Conservation (phyloP, 2,888 invertebrate species). For the Sphecodes monilicornis region DNA sequence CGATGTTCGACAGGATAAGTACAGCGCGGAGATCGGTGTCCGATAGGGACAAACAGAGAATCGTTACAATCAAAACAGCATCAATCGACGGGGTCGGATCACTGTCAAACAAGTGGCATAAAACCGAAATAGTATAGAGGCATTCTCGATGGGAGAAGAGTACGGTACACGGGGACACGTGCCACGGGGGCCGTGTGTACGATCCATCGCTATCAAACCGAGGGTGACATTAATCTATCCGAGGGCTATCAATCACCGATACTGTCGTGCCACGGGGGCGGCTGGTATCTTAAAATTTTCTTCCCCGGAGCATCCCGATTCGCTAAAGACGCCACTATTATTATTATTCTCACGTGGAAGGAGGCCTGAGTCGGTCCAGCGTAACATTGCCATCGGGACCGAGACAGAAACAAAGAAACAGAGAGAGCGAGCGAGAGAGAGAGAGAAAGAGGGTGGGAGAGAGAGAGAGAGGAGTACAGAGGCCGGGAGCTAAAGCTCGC, state of each 20-base stretch:
- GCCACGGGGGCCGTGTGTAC: neutral
- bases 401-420: neutral
- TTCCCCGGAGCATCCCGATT: neutral
- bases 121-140: neutral
- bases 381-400: neutral
- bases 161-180: neutral
- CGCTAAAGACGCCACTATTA: neutral
- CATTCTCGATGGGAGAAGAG: neutral
- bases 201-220: neutral
- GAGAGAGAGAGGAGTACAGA: neutral
- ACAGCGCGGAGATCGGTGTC: neutral
- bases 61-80: neutral
- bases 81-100: neutral
- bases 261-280: neutral
- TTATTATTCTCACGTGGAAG: conserved; percentile 9
- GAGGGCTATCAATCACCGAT: neutral
- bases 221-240: neutral
- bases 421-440: neutral
- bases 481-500: conserved; percentile 14
- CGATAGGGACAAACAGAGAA: neutral
- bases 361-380: conserved; percentile 13
- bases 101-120: neutral
- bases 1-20: neutral
- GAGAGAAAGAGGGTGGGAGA: neutral
- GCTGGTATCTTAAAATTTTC: neutral